Evolutionary conservation across 2,113 vertebrate species (phyloP).

Genomic region (Otis tarda): DNA sequence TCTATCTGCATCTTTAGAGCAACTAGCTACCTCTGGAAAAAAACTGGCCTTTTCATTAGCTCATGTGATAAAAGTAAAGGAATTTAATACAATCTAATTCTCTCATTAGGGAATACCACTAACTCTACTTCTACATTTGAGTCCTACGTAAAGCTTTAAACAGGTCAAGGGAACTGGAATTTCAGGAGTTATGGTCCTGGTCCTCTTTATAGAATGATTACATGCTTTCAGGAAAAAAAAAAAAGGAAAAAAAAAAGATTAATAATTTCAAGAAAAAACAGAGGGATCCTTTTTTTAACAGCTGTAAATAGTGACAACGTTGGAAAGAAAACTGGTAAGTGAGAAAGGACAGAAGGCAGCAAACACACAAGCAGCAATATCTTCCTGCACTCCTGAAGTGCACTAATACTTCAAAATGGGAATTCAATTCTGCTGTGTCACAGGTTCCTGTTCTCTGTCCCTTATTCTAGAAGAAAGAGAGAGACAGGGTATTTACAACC

Average conservation of each 20-base stretch:
- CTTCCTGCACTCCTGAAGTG: not conserved
- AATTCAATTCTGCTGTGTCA: not conserved
- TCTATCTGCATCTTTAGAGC: not conserved
- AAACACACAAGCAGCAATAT: not conserved
- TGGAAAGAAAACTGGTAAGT: not conserved
- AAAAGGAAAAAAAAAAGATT: not conserved
- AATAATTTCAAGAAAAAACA: not conserved
- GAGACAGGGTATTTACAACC: not conserved
- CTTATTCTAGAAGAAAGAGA: not conserved
- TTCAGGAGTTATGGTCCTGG: not conserved
- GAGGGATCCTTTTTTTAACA: not conserved
- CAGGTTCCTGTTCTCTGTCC: not conserved
- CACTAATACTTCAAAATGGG: not conserved
- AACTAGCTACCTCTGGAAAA: not conserved
- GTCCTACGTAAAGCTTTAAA: not conserved
- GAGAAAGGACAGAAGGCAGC: not conserved
- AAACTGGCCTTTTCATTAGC: not conserved
- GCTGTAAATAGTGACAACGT: not conserved
- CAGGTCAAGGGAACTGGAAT: not conserved
- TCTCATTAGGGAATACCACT: not conserved
- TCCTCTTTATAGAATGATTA: not conserved
- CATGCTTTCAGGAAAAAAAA: not conserved
- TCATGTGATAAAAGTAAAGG: not conserved
- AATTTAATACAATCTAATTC: not conserved
- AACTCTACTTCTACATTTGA: not conserved